Conservation (phyloP, 2,888 invertebrate species). For the Pseudolycoriella hygida region DNA sequence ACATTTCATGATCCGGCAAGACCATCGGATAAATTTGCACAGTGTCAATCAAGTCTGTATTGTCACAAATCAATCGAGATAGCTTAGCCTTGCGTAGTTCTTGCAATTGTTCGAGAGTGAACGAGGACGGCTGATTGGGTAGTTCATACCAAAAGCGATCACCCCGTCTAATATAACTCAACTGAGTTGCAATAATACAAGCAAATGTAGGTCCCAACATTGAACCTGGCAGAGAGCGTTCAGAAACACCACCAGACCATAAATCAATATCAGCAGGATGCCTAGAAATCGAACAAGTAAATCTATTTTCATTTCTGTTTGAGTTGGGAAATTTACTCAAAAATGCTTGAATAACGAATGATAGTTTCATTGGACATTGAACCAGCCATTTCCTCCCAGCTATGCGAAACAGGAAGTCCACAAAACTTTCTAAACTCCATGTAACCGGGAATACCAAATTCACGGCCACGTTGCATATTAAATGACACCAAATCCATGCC, state of each 20-base stretch:
- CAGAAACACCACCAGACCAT: constrained; percentile 90
- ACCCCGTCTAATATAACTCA: constrained; percentile 72
- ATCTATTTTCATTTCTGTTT: not conserved
- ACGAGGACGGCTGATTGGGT: constrained; percentile 79
- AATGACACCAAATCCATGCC: constrained; percentile 85
- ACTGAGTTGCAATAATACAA: constrained; percentile 84
- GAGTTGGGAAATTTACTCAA: constrained; percentile 40
- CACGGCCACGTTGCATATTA: constrained; percentile 84
- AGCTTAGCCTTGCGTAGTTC: constrained; percentile 68
- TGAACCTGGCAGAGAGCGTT: constrained; percentile 73
- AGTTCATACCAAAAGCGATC: constrained; percentile 93
- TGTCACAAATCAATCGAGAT: constrained; percentile 75
- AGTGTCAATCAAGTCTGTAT: constrained; percentile 80
- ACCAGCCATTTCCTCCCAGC: constrained; percentile 62
- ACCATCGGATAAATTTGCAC: constrained; percentile 86
- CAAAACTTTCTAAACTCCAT: constrained; percentile 88
- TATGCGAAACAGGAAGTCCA: constrained; percentile 59
- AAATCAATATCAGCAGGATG: constrained; percentile 84
- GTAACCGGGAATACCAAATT: constrained; percentile 81
- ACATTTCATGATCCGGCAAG: constrained; percentile 83
- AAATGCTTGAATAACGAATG: constrained; percentile 62
- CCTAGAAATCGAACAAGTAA: constrained; percentile 25
- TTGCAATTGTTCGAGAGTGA: constrained; percentile 68
- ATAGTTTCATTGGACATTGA: constrained; percentile 82
- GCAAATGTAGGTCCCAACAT: constrained; percentile 91